Percentiles rank a stretch among this genome's conserved stretches.
phyloP scores from a whole-genome alignment of 2,113 vertebrate species.

The Epinephelus lanceolatus region DNA sequence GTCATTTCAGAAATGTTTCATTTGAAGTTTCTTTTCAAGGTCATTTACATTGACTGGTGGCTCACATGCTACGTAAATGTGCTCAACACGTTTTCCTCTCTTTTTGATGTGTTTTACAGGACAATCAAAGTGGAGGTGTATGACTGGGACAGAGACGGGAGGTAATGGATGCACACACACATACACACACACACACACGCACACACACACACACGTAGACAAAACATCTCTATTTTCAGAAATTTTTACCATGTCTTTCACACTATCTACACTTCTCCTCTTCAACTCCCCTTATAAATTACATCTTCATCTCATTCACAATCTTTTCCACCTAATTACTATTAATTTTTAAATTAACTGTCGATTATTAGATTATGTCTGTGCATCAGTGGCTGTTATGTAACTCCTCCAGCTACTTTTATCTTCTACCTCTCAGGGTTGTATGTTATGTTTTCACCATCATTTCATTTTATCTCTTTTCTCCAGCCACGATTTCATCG shows the following conservation, averaged over 20 bases:
- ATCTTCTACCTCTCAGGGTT: background rate
- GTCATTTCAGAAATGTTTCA: constrained; percentile 26
- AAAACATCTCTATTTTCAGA: background rate
- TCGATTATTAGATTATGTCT: background rate
- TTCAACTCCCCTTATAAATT: background rate
- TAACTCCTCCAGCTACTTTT: background rate
- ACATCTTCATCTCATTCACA: background rate
- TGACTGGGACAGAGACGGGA: constrained; percentile 96
- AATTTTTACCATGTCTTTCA: background rate
- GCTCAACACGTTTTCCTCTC: background rate
- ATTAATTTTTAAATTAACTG: background rate
- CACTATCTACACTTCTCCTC: background rate
- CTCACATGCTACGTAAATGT: background rate
- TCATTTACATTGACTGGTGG: background rate
- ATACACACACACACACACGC: constrained; percentile 20
- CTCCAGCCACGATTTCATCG: constrained; percentile 95
- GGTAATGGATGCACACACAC: constrained; percentile 79
- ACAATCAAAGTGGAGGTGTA: constrained; percentile 95
- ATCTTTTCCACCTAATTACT: background rate
- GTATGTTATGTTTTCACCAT: background rate
- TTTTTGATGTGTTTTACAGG: constrained; percentile 79
- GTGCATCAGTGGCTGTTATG: background rate
- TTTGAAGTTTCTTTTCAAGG: constrained; percentile 31
- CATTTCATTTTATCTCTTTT: constrained; percentile 31
- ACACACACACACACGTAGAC: background rate